phyloP scores from a whole-genome alignment of 2,797 vertebrate species.

The Xerus rutilus region DNA sequence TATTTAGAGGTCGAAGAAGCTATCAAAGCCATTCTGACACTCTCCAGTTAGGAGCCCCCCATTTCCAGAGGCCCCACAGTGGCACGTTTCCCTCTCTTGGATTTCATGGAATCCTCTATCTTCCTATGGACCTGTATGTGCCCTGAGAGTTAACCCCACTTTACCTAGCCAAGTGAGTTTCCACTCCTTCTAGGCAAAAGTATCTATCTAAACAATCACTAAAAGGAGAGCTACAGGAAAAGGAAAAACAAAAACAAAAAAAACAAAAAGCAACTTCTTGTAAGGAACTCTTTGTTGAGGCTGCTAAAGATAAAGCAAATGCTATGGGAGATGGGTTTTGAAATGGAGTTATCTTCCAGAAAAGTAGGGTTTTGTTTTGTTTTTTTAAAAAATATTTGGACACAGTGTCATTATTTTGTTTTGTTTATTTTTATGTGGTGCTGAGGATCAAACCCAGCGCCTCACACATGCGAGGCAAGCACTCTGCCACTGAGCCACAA shows the following conservation, averaged over 20 bases:
- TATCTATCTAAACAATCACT: background rate
- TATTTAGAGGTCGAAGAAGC: background rate
- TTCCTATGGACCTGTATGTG: background rate
- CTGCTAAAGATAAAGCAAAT: slow-evolving; percentile 23
- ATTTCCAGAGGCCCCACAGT: background rate
- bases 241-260: background rate
- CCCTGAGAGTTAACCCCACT: background rate
- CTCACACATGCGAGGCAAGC: no score
- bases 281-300: background rate
- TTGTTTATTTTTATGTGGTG: no score
- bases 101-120: background rate
- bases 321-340: background rate
- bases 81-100: no score
- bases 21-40: background rate
- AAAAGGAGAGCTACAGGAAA: background rate
- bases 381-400: no score
- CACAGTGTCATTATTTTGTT: no score
- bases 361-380: background rate
- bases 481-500: background rate
- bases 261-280: background rate
- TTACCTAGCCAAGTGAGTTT: background rate
- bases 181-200: background rate
- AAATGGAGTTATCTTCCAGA: background rate
- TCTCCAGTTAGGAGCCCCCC: background rate
- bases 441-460: no score